Conservation (phyloP, 2,888 invertebrate species). For the Subacronicta megacephala region DNA sequence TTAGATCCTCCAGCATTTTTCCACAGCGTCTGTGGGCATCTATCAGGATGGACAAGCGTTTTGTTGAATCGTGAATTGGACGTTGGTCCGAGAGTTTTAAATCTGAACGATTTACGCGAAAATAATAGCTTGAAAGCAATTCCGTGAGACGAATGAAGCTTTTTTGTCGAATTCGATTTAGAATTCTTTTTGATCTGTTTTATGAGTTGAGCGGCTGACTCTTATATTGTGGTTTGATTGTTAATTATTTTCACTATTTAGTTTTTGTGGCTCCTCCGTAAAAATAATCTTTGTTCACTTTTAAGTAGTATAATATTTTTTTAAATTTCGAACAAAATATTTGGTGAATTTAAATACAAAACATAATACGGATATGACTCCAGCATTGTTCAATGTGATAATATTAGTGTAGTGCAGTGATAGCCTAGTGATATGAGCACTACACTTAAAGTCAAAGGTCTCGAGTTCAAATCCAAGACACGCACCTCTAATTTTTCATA, state of each 20-base stretch:
- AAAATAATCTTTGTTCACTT: too few relatives aligned
- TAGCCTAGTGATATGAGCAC: too few relatives aligned
- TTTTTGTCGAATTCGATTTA: constrained; percentile 61
- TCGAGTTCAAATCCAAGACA: too few relatives aligned
- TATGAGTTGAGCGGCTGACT: constrained; percentile 23
- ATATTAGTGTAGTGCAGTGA: too few relatives aligned
- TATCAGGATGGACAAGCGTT: constrained; percentile 87
- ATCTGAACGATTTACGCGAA: constrained; percentile 83
- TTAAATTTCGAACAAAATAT: too few relatives aligned
- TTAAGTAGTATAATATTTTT: too few relatives aligned
- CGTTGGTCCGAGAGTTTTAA: constrained; percentile 81
- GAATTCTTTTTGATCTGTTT: constrained; percentile 45
- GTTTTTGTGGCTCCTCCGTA: neutral
- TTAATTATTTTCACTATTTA: constrained; percentile 1
- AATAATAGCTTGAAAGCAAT: constrained; percentile 81
- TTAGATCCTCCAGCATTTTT: constrained; percentile 54
- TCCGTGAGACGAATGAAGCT: constrained; percentile 63
- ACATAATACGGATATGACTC: too few relatives aligned
- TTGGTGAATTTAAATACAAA: too few relatives aligned
- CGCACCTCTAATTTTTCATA: too few relatives aligned
- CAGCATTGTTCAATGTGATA: too few relatives aligned
- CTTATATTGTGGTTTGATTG: constrained; percentile 35
- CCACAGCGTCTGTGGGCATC: constrained; percentile 75
- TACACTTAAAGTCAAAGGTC: too few relatives aligned
- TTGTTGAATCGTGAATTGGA: constrained; percentile 85